phyloP scores from a whole-genome alignment of 2,888 invertebrate genomes.

The Monochamus alternatus region DNA sequence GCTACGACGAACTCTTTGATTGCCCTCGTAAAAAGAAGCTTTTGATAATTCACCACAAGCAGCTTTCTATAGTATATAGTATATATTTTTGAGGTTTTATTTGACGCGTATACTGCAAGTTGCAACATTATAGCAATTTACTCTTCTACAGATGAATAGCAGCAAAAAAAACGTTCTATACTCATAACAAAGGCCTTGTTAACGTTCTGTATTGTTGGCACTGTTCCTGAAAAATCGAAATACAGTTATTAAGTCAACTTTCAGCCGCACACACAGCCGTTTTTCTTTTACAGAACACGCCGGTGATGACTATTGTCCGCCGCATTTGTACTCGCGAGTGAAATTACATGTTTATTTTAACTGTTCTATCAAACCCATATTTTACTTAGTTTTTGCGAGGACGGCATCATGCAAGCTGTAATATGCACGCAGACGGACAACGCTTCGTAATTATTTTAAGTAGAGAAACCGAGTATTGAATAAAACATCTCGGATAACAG shows the following conservation, averaged over 20 bases:
- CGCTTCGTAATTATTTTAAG: slow-evolving; percentile 25
- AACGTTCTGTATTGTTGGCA: background rate
- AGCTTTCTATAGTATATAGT: too few species aligned
- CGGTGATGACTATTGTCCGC: slow-evolving; percentile 11
- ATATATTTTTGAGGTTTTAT: background rate
- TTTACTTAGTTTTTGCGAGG: slow-evolving; percentile 15
- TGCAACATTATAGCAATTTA: background rate
- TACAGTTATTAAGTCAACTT: slow-evolving; percentile 1
- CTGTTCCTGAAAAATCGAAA: background rate
- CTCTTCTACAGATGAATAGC: background rate
- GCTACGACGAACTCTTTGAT: too few species aligned
- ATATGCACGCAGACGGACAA: slow-evolving; percentile 20
- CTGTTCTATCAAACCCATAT: slow-evolving; percentile 14
- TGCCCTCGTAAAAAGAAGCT: too few species aligned
- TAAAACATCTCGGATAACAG: slow-evolving; percentile 13
- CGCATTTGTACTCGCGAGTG: slow-evolving; percentile 19
- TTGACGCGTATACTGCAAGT: background rate
- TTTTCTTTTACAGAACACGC: background rate
- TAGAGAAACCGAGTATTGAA: slow-evolving; percentile 22
- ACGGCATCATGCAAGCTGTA: slow-evolving; percentile 14
- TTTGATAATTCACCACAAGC: too few species aligned
- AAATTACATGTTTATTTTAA: slow-evolving; percentile 32
- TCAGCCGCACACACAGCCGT: background rate
- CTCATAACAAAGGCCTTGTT: background rate
- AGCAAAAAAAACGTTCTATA: background rate